A percentile compares a stretch with the other conserved stretches of the same genome.
phyloP scores from a whole-genome alignment of 2,888 invertebrate species.

The Eubasilissa splendida region DNA sequence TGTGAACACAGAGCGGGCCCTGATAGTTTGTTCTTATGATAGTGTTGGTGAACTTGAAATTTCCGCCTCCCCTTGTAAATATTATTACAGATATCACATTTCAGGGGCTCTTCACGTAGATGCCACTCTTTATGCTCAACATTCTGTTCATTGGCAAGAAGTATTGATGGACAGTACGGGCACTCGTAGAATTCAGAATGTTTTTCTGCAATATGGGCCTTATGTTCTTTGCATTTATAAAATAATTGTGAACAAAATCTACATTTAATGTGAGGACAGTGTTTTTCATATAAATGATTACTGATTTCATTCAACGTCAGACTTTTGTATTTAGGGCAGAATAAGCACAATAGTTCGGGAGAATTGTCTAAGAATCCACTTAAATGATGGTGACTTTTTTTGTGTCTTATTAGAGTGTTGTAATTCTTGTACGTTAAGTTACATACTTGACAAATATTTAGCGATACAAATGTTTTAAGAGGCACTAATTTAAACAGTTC shows the following conservation, averaged over 20 bases:
- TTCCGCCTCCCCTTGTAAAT: conserved; percentile 15
- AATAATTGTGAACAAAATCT: conserved; percentile 4
- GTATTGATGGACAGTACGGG: not conserved
- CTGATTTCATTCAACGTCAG: conserved; percentile 31
- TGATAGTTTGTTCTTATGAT: conserved; percentile 3
- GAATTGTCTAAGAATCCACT: not conserved
- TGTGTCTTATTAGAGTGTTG: conserved; percentile 1
- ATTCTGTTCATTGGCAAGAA: conserved; percentile 1
- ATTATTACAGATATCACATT: conserved; percentile 27
- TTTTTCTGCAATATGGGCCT: not conserved
- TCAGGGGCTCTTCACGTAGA: conserved; percentile 17
- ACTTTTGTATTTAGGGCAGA: conserved; percentile 8
- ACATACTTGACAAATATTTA: conserved; percentile 10
- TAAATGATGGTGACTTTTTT: not conserved
- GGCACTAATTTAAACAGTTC: not conserved
- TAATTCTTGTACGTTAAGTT: not conserved
- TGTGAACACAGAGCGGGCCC: conserved; percentile 10
- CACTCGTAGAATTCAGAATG: conserved; percentile 19
- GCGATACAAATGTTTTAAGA: not conserved
- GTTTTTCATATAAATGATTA: conserved; percentile 13
- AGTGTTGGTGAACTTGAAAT: not conserved
- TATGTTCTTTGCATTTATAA: not conserved
- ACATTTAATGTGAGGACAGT: conserved; percentile 14
- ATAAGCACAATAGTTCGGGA: not conserved
- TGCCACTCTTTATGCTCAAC: conserved; percentile 30